These are phyloP conservation scores for Prosopocoilus inquinatus DNA, from an alignment of 2,888 invertebrate genomes.

Conservation along the genomic window DNA sequence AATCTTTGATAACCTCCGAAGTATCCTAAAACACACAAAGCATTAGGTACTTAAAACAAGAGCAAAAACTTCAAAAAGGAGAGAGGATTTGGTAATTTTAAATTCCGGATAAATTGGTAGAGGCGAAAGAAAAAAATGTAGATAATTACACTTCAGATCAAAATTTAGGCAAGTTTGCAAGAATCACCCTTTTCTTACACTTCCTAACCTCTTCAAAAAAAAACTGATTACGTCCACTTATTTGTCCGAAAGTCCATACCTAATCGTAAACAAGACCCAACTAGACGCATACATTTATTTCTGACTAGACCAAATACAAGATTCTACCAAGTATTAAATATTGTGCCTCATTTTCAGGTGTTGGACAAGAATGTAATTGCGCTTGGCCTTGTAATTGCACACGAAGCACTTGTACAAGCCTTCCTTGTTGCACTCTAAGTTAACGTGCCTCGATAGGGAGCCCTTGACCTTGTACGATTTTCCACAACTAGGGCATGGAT, in stretches of 20 bases:
- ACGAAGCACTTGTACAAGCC: constrained; percentile 17
- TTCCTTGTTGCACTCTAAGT: constrained; percentile 57
- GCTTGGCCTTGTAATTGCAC: constrained; percentile 22
- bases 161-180: too few species aligned
- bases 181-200: too few species aligned
- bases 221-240: too few species aligned
- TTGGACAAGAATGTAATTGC: constrained; percentile 21
- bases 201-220: too few species aligned
- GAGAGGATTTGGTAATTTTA: too few species aligned
- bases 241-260: background rate
- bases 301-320: constrained; percentile 3
- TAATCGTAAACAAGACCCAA: background rate
- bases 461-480: constrained; percentile 58
- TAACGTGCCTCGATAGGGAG: constrained; percentile 61
- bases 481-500: constrained; percentile 16
- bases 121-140: too few species aligned
- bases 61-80: background rate
- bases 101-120: too few species aligned
- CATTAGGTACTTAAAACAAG: background rate
- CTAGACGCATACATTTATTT: constrained; percentile 9
- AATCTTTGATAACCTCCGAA: constrained; percentile 6
- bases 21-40: constrained; percentile 6
- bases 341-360: constrained; percentile 18
- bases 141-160: too few species aligned
- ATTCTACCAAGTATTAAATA: constrained; percentile 6